Base-by-base conservation (phyloP, 2,888 invertebrate genomes). In the Papilio demoleus region DNA sequence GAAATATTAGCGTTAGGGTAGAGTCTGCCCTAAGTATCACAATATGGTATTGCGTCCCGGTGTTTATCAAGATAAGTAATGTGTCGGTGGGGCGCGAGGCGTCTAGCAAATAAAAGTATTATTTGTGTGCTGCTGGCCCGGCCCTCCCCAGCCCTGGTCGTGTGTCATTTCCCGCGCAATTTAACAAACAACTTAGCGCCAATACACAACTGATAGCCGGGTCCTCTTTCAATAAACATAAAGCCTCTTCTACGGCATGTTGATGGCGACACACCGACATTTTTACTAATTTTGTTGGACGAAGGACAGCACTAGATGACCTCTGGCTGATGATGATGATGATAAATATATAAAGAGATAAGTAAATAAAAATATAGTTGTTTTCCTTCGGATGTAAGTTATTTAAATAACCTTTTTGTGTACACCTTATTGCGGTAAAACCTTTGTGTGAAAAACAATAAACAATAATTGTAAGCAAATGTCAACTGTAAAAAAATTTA, bases 21-120 rank as follows among this genome's bases (percentile, higher is more conserved):
- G n/a, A n/a, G n/a, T n/a, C n/a, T n/a, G n/a, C n/a, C n/a, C n/a
- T n/a, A n/a, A n/a, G n/a, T 27, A n/a, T 14, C 27, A n/a, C 31
- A 56, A 2, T 22, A 6, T 8, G n/a, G 4, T 36, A 19, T 31
- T 34, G 17, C 11, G 34, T 58, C n/a, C 59, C 19, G 6, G 24
- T 2, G 38, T 53, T 53, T 61, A 40, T 67, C 50, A 24, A 50
- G 50, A 67, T 71, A 65, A 68, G n/a, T 17, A 3, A n/a, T 0
- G 17, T 31, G 56, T 38, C n/a, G 38, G 19, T 12, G 64, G 67
- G 65, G 67, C 72, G 58, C 47, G 22, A 74, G 74, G 77, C 74
- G 76, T 81, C 80, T 79, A 77, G 77, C 77, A 22, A 27, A 31
- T 56, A 56, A n/a, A 78, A 80, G 81, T 80, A 81, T 84, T 80